Conservation (phyloP, 2,113 vertebrate genomes). For the Manacus vitellinus region DNA sequence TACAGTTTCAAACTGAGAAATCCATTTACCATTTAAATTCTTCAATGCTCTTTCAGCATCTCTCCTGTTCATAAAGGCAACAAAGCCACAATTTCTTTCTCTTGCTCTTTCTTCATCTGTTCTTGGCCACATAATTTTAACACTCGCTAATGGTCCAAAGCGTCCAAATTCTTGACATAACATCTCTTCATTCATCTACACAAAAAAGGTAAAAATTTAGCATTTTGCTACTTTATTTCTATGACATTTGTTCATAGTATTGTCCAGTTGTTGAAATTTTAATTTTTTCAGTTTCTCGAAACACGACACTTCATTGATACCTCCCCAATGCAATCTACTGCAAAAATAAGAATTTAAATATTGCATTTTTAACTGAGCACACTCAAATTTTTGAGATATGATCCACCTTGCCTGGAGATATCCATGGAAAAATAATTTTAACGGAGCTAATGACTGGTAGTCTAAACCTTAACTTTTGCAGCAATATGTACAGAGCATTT, state of each 20-base stretch:
- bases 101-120: constrained; percentile 98
- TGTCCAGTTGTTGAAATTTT: background rate
- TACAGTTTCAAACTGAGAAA: background rate
- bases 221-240: background rate
- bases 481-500: background rate
- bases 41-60: constrained; percentile 98
- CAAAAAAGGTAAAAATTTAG: background rate
- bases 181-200: constrained; percentile 99
- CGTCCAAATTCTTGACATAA: constrained; percentile 98
- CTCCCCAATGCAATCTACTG: background rate
- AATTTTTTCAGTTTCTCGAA: background rate
- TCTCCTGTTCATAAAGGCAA: constrained; percentile 98
- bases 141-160: constrained; percentile 95
- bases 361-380: background rate
- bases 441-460: background rate
- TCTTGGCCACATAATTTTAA: constrained; percentile 99
- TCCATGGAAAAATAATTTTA: background rate
- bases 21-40: constrained; percentile 89
- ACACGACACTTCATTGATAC: background rate
- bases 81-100: constrained; percentile 98
- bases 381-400: background rate
- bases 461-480: background rate
- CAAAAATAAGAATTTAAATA: background rate
- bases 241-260: background rate
- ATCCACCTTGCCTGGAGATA: background rate